A percentile compares a stretch with the other conserved stretches of the same genome.
These are phyloP conservation scores for Candoia aspera DNA, from an alignment of 2,113 vertebrate species.

Conservation along the genomic window DNA sequence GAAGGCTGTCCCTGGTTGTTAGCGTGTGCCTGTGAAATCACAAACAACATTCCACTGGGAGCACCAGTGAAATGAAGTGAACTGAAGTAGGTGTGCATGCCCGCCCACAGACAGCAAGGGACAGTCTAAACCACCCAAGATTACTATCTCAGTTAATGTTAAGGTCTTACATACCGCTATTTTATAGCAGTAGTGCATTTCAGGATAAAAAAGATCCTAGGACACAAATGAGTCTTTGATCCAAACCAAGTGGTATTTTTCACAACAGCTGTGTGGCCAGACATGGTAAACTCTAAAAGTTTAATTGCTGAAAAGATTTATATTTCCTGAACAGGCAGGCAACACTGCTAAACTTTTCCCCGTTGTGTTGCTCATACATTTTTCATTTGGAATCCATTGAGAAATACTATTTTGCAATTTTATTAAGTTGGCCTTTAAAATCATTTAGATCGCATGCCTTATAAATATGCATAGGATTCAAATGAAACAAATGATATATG, in stretches of 20 bases:
- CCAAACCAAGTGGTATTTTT: not conserved
- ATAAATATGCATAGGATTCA: not conserved
- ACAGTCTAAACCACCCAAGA: not conserved
- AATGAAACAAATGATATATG: constrained; percentile 14
- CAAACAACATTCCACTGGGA: not conserved
- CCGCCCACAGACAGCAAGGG: not conserved
- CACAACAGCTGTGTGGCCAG: not conserved
- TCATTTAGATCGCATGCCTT: not conserved
- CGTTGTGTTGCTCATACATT: not conserved
- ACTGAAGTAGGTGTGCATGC: not conserved
- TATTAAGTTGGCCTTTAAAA: not conserved
- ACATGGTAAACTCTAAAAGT: not conserved
- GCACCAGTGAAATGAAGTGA: not conserved
- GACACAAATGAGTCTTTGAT: not conserved
- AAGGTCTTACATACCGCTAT: not conserved
- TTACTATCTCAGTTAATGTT: not conserved
- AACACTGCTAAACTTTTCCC: not conserved
- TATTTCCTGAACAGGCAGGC: not conserved
- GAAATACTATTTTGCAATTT: not conserved
- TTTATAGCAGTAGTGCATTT: not conserved
- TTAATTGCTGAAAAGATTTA: not conserved
- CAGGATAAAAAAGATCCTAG: not conserved
- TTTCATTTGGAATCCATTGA: not conserved
- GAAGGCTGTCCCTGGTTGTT: not conserved
- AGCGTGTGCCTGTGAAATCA: not conserved